These are phyloP conservation scores for Oncorhynchus gorbuscha DNA, from an alignment of 2,113 vertebrate species.

Conservation along the genomic window DNA sequence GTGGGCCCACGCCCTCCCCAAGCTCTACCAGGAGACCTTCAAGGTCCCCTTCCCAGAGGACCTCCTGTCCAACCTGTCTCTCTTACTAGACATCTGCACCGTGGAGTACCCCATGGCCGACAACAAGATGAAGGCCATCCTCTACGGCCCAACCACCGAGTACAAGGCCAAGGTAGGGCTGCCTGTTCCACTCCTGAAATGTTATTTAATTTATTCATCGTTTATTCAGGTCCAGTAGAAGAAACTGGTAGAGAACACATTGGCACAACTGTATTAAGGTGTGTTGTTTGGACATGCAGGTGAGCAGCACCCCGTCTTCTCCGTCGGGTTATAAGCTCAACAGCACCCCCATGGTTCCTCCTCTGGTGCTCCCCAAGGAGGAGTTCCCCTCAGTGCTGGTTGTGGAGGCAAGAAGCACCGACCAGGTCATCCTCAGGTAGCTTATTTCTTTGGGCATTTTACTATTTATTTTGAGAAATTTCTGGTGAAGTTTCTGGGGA, in stretches of 20 bases:
- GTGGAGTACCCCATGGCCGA: conserved; percentile 80
- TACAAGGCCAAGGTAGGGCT: conserved; percentile 21
- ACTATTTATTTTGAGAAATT: too few relatives aligned
- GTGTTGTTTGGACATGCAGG: too few relatives aligned
- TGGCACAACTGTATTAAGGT: neutral
- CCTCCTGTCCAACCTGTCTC: conserved; percentile 76
- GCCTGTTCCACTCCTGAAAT: too few relatives aligned
- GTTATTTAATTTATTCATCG: too few relatives aligned
- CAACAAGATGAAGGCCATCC: conserved; percentile 83
- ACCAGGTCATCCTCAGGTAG: conserved; percentile 84
- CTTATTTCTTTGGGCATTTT: too few relatives aligned
- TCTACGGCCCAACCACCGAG: conserved; percentile 74
- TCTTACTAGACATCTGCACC: conserved; percentile 79
- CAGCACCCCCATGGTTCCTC: conserved; percentile 61
- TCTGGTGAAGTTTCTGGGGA: too few relatives aligned
- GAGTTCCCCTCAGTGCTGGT: conserved; percentile 85
- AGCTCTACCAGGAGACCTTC: conserved; percentile 83
- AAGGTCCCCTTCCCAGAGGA: conserved; percentile 80
- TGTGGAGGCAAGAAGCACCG: conserved; percentile 79
- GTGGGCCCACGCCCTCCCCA: conserved; percentile 88
- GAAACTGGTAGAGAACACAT: too few relatives aligned
- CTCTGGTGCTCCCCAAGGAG: conserved; percentile 75
- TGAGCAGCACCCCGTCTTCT: neutral
- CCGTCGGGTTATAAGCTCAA: conserved; percentile 39
- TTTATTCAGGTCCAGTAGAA: neutral